Evolutionary conservation across 1,140 invertebrate genomes (phyloP).

Genomic region (Nasonia vitripennis): DNA sequence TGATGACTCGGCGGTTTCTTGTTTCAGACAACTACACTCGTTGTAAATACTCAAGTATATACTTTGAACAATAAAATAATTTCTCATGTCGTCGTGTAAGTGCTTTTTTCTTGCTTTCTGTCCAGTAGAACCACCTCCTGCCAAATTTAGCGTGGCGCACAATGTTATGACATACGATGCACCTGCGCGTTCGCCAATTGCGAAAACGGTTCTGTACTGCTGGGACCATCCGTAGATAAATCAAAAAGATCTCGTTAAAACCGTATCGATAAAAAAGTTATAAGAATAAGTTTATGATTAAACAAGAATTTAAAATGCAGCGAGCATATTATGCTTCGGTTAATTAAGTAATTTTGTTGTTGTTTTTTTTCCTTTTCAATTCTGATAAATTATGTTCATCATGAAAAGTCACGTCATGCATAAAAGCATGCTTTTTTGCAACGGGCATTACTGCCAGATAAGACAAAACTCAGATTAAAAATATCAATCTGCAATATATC

Average conservation of each 20-base stretch:
- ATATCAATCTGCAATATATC: no score
- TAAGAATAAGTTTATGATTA: neutral
- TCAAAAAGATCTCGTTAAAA: constrained; percentile 28
- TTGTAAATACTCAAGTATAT: no score
- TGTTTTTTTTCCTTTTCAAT: no score
- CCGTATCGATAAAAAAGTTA: neutral
- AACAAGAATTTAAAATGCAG: constrained; percentile 4
- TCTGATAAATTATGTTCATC: no score
- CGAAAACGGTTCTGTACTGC: constrained; percentile 22
- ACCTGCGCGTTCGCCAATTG: constrained; percentile 31
- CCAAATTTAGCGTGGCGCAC: neutral
- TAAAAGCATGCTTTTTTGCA: no score
- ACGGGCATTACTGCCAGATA: no score
- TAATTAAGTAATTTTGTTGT: neutral
- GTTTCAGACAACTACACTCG: no score
- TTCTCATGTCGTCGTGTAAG: no score
- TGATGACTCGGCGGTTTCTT: no score
- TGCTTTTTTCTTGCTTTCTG: neutral
- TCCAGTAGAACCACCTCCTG: constrained; percentile 12
- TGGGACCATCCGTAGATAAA: neutral
- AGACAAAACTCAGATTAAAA: no score
- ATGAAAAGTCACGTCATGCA: no score
- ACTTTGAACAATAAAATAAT: no score
- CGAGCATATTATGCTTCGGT: neutral
- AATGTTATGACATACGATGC: constrained; percentile 40